These are phyloP conservation scores for Allacma fusca DNA, from an alignment of 2,888 invertebrate species.

Conservation along the genomic window DNA sequence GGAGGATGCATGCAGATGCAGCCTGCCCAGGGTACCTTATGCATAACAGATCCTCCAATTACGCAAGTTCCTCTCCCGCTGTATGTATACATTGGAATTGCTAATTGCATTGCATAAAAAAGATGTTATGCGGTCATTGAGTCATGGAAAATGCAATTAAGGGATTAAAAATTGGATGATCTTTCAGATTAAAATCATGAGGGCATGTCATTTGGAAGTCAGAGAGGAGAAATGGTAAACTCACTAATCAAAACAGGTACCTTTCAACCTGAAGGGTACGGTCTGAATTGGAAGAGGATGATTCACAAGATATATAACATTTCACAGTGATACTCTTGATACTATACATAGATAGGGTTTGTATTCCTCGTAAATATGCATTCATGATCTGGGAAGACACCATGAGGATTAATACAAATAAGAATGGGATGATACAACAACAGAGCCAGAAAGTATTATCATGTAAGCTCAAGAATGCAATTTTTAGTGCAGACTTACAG, in stretches of 20 bases:
- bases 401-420: not conserved
- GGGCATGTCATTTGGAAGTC: not conserved
- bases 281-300: too few species aligned
- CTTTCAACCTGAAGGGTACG: not conserved
- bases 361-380: too few species aligned
- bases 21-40: too few species aligned
- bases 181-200: not conserved
- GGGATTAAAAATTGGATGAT: not conserved
- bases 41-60: not conserved
- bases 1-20: not conserved
- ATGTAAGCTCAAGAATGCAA: not conserved
- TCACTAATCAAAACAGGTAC: too few species aligned
- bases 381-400: too few species aligned
- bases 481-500: slow-evolving; percentile 46
- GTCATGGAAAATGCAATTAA: slow-evolving; percentile 7
- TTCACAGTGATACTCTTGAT: too few species aligned
- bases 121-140: not conserved
- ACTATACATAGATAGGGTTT: too few species aligned
- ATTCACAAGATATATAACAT: too few species aligned
- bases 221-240: not conserved
- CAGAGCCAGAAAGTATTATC: too few species aligned
- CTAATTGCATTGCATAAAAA: not conserved
- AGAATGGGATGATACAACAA: not conserved
- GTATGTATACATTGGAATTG: not conserved
- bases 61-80: not conserved